Conservation (phyloP, 2,888 invertebrate genomes). For the Sicus ferrugineus region DNA sequence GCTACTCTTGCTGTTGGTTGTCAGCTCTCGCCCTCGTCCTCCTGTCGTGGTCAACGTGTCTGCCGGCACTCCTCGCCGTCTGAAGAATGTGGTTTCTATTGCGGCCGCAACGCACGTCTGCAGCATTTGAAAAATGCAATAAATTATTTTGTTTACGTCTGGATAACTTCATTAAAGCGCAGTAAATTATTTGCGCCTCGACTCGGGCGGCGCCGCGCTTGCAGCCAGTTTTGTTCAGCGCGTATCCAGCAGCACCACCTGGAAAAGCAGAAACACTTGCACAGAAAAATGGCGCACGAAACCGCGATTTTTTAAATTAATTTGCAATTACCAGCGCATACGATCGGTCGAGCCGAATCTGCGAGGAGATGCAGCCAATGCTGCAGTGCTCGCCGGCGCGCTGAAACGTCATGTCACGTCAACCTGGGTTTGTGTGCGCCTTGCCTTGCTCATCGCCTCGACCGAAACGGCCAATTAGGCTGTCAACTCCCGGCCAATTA, state of each 20-base stretch:
- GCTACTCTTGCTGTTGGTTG: not conserved
- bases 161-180: slow-evolving; percentile 24
- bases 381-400: not conserved
- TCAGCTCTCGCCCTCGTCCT: not conserved
- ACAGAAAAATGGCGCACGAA: not conserved
- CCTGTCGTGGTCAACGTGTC: not conserved
- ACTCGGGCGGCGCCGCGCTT: not conserved
- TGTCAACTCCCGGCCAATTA: slow-evolving; percentile 46
- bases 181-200: slow-evolving; percentile 16
- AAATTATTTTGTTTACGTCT: slow-evolving; percentile 25
- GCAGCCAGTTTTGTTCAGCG: not conserved
- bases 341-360: not conserved
- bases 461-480: slow-evolving; percentile 40
- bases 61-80: not conserved
- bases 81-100: not conserved
- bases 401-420: not conserved
- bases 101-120: not conserved
- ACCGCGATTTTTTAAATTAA: slow-evolving; percentile 23
- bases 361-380: not conserved
- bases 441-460: slow-evolving; percentile 4
- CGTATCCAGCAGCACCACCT: not conserved
- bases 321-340: slow-evolving; percentile 15
- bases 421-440: not conserved
- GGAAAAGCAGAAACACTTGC: not conserved
- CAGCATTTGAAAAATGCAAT: slow-evolving; percentile 25